phyloP scores from a whole-genome alignment of 2,113 vertebrate species.

The Notiomystis cincta region DNA sequence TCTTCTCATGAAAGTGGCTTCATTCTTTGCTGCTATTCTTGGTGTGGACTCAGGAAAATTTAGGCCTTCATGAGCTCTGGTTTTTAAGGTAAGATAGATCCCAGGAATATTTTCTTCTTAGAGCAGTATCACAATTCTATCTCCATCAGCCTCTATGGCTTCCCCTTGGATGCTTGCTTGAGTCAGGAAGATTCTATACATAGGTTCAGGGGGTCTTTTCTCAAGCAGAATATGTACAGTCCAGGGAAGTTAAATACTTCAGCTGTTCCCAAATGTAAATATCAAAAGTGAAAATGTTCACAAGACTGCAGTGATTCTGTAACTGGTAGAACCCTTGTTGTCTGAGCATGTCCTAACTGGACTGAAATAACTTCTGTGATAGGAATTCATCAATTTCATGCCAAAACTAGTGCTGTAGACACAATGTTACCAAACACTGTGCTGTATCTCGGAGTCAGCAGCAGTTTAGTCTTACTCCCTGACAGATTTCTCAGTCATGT shows the following conservation, averaged over 20 bases:
- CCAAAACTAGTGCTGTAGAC: background rate
- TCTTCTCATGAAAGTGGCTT: slow-evolving; percentile 21
- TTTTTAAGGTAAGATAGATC: background rate
- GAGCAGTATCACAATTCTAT: background rate
- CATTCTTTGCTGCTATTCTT: background rate
- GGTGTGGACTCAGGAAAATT: background rate
- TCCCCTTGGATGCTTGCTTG: background rate
- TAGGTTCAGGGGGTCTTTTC: background rate
- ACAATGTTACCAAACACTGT: background rate
- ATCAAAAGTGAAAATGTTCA: background rate
- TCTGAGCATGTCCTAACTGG: background rate
- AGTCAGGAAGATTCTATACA: background rate
- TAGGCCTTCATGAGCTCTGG: background rate
- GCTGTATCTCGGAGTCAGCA: background rate
- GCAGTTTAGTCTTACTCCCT: background rate
- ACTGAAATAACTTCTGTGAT: background rate
- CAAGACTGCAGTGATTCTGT: background rate
- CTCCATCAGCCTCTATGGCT: background rate
- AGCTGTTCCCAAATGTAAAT: background rate
- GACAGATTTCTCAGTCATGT: background rate
- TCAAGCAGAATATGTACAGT: background rate
- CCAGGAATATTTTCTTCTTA: background rate
- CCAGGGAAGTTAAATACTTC: background rate
- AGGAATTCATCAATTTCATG: background rate
- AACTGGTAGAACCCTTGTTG: background rate